Base-by-base conservation (phyloP, 2,113 vertebrate genomes). In the Muscicapa adusta region DNA sequence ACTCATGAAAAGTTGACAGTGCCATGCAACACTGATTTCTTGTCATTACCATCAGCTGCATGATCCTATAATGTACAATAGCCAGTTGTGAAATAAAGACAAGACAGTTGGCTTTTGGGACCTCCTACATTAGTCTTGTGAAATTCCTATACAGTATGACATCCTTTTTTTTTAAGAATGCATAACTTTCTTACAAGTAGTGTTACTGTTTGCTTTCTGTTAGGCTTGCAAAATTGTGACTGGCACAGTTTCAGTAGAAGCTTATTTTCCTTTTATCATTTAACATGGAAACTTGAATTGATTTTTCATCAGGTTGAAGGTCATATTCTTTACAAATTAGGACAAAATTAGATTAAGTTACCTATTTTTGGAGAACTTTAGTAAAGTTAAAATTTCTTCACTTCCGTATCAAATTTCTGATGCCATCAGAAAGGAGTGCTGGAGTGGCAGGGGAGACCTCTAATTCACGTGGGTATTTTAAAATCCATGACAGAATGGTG, bases 41-140 rank as follows among this genome's bases (percentile, higher is more conserved):
- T 96, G 86, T 88, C 85, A 80, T 94, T 96, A 86, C 85, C 67
- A 74, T 38, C 60, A 82, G 33, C 63, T 91, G 77, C 65, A 20
- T 76, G 68, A 56, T 66, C 50, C 77, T 88, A 38, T 61, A 84
- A 57, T 25, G 45, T 58, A 31, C 42, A 74, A 36, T 40, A 95
- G 43, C 40, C 58, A 61, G 51, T 40, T 88, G 36, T 85, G 84
- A 77, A 78, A 40, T 68, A 28, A 89, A 75, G 92, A 51, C 42
- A 43, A 65, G 53, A 73, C 11, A 72, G 40, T 53, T 91, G 51
- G 11, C 33, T 95, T 89, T 71, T 66, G 36, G 31, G 61, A 38
- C 40, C 42, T 66, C 13, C 12, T 58, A 1, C 31, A 6, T 43
- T 54, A 54, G 5, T 70, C 22, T 78, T 85, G 33, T n/a, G 50